Base-by-base conservation (phyloP, 2,888 invertebrate species). In the Bellardia bayeri region DNA sequence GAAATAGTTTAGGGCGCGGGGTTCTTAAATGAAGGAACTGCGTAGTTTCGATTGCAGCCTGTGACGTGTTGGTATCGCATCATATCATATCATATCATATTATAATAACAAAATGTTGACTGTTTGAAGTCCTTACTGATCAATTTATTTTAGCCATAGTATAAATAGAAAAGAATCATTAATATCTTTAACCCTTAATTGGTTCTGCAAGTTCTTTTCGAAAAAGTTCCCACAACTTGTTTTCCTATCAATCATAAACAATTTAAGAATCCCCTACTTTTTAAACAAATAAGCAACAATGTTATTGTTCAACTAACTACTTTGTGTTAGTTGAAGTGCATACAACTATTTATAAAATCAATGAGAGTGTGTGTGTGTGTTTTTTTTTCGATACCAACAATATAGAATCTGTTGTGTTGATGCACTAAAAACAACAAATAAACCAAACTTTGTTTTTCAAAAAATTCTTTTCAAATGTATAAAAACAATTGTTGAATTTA, bases 321-420 rank as follows among this genome's bases (percentile, higher is more conserved):
- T 75, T 85, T 79, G 68, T 74, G 86, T 74, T 86, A 76, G 61
- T 58, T 86, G 86, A 86, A 86, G 74, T 83, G 79, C 63, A 80
- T 64, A 56, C 68, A 86, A 86, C 82, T 83, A 83, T 86, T 86
- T 83, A 80, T 58, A 75, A 83, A 86, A 83, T 75, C 86, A 83
- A 71, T 83, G 66, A 37, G 16, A 16, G 79, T 23, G 56, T 23
- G 37, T 40, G 42, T 64, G n/a, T 51, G 4, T 71, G 4, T 45
- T 45, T 45, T 66, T 61, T 82, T 74, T 66, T 23, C 69, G 63
- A 64, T 61, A 54, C 63, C 30, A 51, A 63, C 82, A 76, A 76
- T 76, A 37, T 76, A 69, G 51, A 83, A 76, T 71, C 54, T 69
- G 54, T 83, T 51, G 51, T 82, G 33, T 37, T 63, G 63, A 54